Base-by-base conservation (phyloP, 2,888 invertebrate species). In the Euplagia quadripunctaria region DNA sequence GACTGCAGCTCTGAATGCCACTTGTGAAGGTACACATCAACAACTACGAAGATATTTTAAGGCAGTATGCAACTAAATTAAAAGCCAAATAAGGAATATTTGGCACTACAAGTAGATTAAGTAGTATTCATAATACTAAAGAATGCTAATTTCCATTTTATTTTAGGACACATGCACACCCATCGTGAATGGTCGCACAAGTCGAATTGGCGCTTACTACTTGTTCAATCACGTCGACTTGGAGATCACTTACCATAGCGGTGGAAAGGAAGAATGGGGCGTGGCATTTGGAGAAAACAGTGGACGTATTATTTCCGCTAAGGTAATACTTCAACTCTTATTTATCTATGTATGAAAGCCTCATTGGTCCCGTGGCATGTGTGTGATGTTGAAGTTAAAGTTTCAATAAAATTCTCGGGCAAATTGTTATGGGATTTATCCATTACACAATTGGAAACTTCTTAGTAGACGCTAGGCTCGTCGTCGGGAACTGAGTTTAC, bases 211-310 rank as follows among this genome's bases (percentile, higher is more conserved):
- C 83, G 97, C 97, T 0, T 99, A 98, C 92, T 99, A 99, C 92
- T 96, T 99, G 67, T 99, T 99, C 95, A 99, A 99, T 96, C 99
- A 99, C 93, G 98, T 99, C 64, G 99, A 99, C 93, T 96, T 99
- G 79, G 97, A 97, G 77, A 98, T 99, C 81, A 98, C 98, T 1
- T 99, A 99, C 94, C 99, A 99, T 93, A 98, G 98, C 87, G 98
- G 99, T 4, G 96, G 95, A 31, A 94, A 97, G 11, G 99, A 99
- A 88, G 99, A 99, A 42, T 99, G 98, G 99, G 99, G 98, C 41
- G 96, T 96, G 43, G 96, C 97, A 9, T 97, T 98, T 84, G 97
- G 97, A 67, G 97, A 97, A 58, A 97, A 97, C 83, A 98, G 98
- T 42, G 99, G 99, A 9, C 97, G 99, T 72, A 99, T 99, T 83